These are phyloP conservation scores for Balaeniceps rex DNA, from an alignment of 2,113 vertebrate genomes.

Conservation along the genomic window DNA sequence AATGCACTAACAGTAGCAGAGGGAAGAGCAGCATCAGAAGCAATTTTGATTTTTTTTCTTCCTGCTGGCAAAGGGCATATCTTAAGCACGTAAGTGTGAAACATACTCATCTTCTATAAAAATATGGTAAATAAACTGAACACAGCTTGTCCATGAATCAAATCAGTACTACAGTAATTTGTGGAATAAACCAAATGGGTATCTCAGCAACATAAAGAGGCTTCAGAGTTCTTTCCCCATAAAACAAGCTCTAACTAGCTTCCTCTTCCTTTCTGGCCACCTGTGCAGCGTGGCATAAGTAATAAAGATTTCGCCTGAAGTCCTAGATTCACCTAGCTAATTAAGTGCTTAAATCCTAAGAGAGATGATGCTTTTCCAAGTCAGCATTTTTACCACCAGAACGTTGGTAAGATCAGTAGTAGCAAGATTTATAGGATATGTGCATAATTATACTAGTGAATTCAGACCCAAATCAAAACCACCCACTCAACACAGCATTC, in stretches of 20 bases:
- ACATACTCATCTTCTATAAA: background rate
- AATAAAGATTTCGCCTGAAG: background rate
- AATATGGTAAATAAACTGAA: background rate
- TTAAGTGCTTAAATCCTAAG: background rate
- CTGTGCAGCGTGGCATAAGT: background rate
- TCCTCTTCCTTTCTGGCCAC: background rate
- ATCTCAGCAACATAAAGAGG: background rate
- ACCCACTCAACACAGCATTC: background rate
- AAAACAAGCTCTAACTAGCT: background rate
- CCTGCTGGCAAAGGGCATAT: background rate
- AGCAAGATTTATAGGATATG: background rate
- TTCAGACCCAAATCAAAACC: background rate
- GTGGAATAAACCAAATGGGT: background rate
- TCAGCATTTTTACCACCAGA: background rate
- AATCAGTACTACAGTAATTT: background rate
- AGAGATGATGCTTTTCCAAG: background rate
- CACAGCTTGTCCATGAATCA: background rate
- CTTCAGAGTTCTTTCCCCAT: background rate
- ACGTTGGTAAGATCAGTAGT: rapidly evolving
- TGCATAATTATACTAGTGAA: background rate
- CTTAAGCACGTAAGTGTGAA: background rate
- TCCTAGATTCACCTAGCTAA: background rate
- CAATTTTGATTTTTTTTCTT: background rate
- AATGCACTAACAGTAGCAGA: background rate
- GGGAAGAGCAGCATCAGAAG: background rate